Conservation (phyloP, 2,113 vertebrate genomes). For the Neoarius graeffei region DNA sequence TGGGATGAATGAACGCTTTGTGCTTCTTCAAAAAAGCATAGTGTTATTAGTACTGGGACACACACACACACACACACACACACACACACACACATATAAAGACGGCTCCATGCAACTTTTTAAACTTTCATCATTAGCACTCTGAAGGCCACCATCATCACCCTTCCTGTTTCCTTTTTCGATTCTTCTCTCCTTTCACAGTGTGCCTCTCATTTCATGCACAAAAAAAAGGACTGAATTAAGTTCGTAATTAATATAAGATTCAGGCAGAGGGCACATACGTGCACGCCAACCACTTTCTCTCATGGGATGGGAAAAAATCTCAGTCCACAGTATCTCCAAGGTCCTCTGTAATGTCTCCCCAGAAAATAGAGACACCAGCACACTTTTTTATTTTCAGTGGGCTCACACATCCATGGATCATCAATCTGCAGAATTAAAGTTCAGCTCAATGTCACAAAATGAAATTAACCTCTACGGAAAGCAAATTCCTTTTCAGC, state of each 20-base stretch:
- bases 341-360: not conserved
- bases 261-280: not conserved
- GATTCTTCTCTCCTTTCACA: not conserved
- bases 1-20: constrained; percentile 45
- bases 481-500: not conserved
- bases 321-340: not conserved
- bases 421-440: not conserved
- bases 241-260: constrained; percentile 23
- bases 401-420: not conserved
- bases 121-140: constrained; percentile 35
- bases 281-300: not conserved
- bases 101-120: constrained; percentile 30
- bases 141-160: not conserved
- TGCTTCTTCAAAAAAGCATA: constrained; percentile 40
- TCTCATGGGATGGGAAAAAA: not conserved
- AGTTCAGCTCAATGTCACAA: not conserved
- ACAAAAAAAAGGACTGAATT: constrained; percentile 5
- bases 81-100: constrained; percentile 7
- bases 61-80: not conserved
- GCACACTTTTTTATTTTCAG: not conserved
- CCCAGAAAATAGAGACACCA: not conserved
- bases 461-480: not conserved
- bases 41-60: constrained; percentile 34
- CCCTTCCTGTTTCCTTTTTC: constrained; percentile 10
- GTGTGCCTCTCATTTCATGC: constrained; percentile 2